A percentile compares a stretch with the other conserved stretches of the same genome.
These are phyloP conservation scores for Atopsyche davidsoni DNA, from an alignment of 1,140 invertebrate genomes.

Conservation along the genomic window DNA sequence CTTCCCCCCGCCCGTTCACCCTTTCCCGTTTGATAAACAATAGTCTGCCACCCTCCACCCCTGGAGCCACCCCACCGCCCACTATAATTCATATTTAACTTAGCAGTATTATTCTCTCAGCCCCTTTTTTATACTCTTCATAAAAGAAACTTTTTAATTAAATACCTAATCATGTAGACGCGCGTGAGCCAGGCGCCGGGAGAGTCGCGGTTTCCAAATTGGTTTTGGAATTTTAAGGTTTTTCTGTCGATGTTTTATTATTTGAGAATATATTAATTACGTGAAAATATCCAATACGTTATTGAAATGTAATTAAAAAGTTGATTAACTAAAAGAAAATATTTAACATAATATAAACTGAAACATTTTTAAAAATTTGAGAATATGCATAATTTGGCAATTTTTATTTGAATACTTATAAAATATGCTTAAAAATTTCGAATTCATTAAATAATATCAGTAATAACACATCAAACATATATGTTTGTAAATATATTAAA, in stretches of 20 bases:
- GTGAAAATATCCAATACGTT: too few relatives aligned
- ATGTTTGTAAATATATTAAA: neutral
- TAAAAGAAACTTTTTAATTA: conserved; percentile 33
- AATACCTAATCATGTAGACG: conserved; percentile 31
- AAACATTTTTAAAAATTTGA: too few relatives aligned
- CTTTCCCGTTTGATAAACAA: conserved; percentile 4
- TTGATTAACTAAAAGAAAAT: too few relatives aligned
- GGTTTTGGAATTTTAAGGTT: neutral
- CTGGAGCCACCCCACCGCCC: neutral
- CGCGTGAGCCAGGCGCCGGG: conserved; percentile 21
- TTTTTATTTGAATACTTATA: too few relatives aligned
- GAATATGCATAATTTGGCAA: too few relatives aligned
- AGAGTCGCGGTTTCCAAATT: conserved; percentile 9
- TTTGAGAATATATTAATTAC: too few relatives aligned
- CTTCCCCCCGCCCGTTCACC: neutral
- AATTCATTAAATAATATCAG: neutral
- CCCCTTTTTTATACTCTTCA: conserved; percentile 30
- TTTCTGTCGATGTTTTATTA: too few relatives aligned
- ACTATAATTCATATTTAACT: conserved; percentile 15
- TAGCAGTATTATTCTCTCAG: conserved; percentile 25
- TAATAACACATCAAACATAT: neutral
- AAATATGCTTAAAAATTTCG: too few relatives aligned
- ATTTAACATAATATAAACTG: too few relatives aligned
- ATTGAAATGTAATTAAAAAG: too few relatives aligned
- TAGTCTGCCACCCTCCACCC: neutral